These are phyloP conservation scores for Catocala nupta DNA, from an alignment of 2,888 invertebrate species.

Conservation along the genomic window DNA sequence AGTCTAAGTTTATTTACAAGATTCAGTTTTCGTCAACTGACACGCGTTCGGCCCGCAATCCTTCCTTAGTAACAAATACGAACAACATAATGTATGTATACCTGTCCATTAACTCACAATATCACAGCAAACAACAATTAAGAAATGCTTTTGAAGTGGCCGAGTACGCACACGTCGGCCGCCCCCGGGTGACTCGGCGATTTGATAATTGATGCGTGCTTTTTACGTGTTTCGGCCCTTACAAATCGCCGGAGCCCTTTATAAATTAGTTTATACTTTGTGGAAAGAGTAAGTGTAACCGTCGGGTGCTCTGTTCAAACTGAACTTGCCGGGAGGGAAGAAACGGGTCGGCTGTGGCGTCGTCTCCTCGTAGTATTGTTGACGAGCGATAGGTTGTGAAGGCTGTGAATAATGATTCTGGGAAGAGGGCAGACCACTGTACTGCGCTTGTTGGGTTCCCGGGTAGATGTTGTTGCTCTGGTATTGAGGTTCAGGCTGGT, in stretches of 20 bases:
- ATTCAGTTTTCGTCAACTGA: constrained; percentile 69
- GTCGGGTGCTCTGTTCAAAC: constrained; percentile 94
- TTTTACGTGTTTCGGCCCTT: constrained; percentile 72
- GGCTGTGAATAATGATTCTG: constrained; percentile 69
- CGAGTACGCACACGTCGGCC: constrained; percentile 64
- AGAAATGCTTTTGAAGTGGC: constrained; percentile 80
- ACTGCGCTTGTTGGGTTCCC: constrained; percentile 82
- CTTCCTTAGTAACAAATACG: constrained; percentile 72
- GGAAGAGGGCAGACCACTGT: constrained; percentile 77
- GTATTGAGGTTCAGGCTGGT: constrained; percentile 58
- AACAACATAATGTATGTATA: constrained; percentile 67
- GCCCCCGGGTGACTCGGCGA: constrained; percentile 80
- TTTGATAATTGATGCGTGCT: constrained; percentile 79
- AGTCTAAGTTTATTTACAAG: constrained; percentile 82
- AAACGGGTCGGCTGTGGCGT: constrained; percentile 92
- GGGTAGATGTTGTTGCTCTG: constrained; percentile 82
- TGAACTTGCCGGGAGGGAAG: constrained; percentile 95
- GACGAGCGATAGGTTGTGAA: constrained; percentile 59
- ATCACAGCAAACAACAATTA: constrained; percentile 87
- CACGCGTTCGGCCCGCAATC: constrained; percentile 63
- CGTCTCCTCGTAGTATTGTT: constrained; percentile 86
- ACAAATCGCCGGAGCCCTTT: constrained; percentile 74
- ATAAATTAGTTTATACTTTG: constrained; percentile 84
- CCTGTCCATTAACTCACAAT: constrained; percentile 84
- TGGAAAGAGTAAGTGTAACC: constrained; percentile 96